phyloP scores from a whole-genome alignment of 2,113 vertebrate genomes.

The Butorides virescens region DNA sequence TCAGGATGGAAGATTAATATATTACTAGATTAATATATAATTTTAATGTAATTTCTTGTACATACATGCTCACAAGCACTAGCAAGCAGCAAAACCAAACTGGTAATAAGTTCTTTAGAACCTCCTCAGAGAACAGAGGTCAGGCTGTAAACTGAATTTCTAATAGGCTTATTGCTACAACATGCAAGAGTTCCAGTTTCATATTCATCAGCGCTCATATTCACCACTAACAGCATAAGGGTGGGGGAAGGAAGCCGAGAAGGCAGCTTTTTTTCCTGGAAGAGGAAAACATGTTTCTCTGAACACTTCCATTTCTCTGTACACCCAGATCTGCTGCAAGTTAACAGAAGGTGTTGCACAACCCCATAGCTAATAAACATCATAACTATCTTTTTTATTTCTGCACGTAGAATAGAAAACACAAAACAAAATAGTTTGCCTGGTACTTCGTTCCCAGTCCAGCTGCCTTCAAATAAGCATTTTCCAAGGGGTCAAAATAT shows the following conservation, averaged over 20 bases:
- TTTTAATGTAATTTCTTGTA: background rate
- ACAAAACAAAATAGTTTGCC: background rate
- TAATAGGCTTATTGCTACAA: background rate
- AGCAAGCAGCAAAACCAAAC: background rate
- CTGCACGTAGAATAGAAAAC: background rate
- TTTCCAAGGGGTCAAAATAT: background rate
- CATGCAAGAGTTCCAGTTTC: background rate
- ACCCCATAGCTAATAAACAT: background rate
- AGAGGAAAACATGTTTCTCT: background rate
- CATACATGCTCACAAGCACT: background rate
- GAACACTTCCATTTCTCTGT: background rate
- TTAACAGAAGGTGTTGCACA: background rate
- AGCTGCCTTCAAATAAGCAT: background rate
- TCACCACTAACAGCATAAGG: background rate
- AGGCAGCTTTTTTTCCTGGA: background rate
- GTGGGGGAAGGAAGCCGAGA: background rate
- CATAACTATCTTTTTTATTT: background rate
- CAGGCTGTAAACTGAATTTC: background rate
- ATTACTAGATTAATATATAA: background rate
- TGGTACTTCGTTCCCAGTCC: background rate
- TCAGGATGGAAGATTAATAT: background rate
- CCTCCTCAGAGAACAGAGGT: background rate
- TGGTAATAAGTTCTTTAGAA: background rate
- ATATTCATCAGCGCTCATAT: rapidly evolving
- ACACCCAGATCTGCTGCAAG: background rate